Percentiles rank a stretch among this genome's conserved stretches.
phyloP scores from a whole-genome alignment of 2,888 invertebrate species.

The Theretra japonica region DNA sequence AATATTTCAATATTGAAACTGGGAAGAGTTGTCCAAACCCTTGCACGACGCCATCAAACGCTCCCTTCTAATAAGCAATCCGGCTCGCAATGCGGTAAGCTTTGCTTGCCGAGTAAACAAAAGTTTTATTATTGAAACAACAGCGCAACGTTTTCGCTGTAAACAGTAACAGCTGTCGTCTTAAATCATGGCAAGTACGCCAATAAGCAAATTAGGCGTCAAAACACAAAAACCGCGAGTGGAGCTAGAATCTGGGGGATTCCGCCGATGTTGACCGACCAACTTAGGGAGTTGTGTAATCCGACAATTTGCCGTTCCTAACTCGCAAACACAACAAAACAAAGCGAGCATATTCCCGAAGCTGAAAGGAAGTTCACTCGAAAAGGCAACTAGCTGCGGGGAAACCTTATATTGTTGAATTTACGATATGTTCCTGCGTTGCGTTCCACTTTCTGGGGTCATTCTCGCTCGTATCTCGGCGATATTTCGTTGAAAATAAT shows the following conservation, averaged over 20 bases:
- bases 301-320: constrained; percentile 79
- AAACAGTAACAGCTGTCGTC: constrained; percentile 44
- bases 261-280: constrained; percentile 74
- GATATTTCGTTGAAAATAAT: constrained; percentile 72
- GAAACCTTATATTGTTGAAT: constrained; percentile 79
- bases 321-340: constrained; percentile 82
- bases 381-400: constrained; percentile 79
- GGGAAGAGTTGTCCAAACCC: constrained; percentile 59
- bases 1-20: constrained; percentile 69
- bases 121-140: constrained; percentile 62
- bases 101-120: constrained; percentile 58
- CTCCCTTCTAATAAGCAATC: constrained; percentile 43
- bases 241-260: constrained; percentile 67
- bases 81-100: constrained; percentile 63
- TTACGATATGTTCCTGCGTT: constrained; percentile 74
- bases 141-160: constrained; percentile 49
- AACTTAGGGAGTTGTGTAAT: constrained; percentile 81
- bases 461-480: constrained; percentile 67
- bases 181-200: constrained; percentile 36
- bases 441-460: constrained; percentile 70
- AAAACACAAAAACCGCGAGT: constrained; percentile 63
- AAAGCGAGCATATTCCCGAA: constrained; percentile 78
- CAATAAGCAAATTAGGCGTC: constrained; percentile 64
- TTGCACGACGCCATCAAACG: constrained; percentile 48
- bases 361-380: constrained; percentile 78